Percentiles rank a stretch among this genome's conserved stretches.
phyloP scores from a whole-genome alignment of 30 jellyfish, hydroid and myxozoan species.

The Turritopsis rubra region DNA sequence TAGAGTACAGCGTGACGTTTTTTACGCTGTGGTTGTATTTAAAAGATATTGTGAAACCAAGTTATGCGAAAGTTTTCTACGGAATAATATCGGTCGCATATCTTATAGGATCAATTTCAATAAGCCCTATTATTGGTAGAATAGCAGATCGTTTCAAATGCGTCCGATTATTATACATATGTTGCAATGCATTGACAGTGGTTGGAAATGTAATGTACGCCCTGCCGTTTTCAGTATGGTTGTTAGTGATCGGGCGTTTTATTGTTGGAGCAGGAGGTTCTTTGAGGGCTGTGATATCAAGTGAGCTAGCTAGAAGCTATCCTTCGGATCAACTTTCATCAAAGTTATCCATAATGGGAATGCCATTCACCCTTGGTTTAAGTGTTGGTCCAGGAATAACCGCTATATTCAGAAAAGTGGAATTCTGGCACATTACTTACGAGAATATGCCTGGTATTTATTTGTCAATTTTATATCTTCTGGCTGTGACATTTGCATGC shows the following conservation, averaged over 20 bases:
- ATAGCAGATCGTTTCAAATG: not conserved
- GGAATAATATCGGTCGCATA: not conserved
- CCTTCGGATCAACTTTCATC: not conserved
- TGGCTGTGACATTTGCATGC: not conserved
- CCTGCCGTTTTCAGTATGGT: not conserved
- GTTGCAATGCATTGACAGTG: not conserved
- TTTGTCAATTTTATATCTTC: conserved; percentile 15
- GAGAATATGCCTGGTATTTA: conserved; percentile 21
- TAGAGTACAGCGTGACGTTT: too few relatives aligned
- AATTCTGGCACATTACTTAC: conserved; percentile 32
- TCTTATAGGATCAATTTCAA: not conserved
- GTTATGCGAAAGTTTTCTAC: not conserved
- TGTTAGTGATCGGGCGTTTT: not conserved
- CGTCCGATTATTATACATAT: too few relatives aligned
- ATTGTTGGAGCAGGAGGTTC: not conserved
- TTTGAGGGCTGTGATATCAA: not conserved
- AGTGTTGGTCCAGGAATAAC: conserved; percentile 31
- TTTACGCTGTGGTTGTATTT: too few relatives aligned
- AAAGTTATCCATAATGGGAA: conserved; percentile 10
- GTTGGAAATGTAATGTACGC: not conserved
- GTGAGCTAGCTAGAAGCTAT: not conserved
- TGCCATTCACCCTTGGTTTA: conserved; percentile 23
- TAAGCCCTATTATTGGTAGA: not conserved
- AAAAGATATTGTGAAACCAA: too few relatives aligned
- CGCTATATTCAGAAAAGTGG: not conserved